Conservation (phyloP, 2,888 invertebrate species). For the Nasonia oneida region DNA sequence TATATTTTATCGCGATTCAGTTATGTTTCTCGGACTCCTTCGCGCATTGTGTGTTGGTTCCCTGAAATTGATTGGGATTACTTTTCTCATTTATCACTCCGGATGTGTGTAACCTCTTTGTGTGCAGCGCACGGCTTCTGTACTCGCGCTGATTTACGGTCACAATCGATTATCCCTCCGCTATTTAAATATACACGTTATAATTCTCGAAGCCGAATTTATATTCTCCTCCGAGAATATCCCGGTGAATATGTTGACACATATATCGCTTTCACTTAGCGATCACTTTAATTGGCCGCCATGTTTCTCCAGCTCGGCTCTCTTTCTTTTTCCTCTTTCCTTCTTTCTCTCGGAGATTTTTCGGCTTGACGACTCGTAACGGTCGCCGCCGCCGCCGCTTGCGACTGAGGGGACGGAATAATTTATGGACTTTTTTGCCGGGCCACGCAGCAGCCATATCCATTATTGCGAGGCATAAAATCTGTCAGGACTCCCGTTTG, state of each 20-base stretch:
- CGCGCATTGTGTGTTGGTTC: no score
- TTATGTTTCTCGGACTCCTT: no score
- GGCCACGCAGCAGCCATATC: slow-evolving; percentile 42
- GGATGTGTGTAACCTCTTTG: no score
- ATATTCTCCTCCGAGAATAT: neutral
- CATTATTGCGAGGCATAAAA: slow-evolving; percentile 53
- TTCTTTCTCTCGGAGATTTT: slow-evolving; percentile 34
- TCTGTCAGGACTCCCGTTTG: slow-evolving; percentile 51
- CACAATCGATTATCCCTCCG: no score
- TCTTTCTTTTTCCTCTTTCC: slow-evolving; percentile 6
- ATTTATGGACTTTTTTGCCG: slow-evolving; percentile 51
- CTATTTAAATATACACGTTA: no score
- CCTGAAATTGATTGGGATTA: no score
- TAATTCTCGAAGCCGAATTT: neutral
- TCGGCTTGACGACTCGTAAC: slow-evolving; percentile 45
- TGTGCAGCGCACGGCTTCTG: no score
- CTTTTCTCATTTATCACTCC: no score
- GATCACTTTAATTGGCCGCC: slow-evolving; percentile 38
- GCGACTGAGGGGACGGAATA: slow-evolving; percentile 28
- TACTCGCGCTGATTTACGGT: neutral
- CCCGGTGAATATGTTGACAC: slow-evolving; percentile 32
- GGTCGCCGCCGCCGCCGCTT: slow-evolving; percentile 6
- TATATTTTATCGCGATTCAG: no score
- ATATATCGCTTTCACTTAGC: slow-evolving; percentile 23
- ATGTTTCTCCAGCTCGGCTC: neutral